These are phyloP conservation scores for Bungarus multicinctus DNA, from an alignment of 2,113 vertebrate species.

Conservation along the genomic window DNA sequence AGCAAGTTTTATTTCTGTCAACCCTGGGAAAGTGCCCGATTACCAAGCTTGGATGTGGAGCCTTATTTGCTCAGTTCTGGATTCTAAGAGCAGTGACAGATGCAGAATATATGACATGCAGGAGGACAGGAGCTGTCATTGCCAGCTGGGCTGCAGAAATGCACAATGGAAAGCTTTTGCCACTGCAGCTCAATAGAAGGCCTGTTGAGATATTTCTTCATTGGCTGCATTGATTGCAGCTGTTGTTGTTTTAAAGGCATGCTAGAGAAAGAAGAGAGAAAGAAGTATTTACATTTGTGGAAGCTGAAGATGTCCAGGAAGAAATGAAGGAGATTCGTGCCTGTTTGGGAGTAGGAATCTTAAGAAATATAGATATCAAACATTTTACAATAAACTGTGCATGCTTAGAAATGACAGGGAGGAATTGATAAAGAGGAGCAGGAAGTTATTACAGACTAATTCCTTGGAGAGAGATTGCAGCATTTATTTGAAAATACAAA, in stretches of 20 bases:
- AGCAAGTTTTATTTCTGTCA: slow-evolving; percentile 71
- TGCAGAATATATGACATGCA: slow-evolving; percentile 52
- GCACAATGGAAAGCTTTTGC: slow-evolving; percentile 20
- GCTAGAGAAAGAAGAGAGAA: background rate
- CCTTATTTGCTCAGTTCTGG: slow-evolving; percentile 31
- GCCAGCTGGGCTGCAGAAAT: slow-evolving; percentile 15
- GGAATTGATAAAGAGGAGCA: background rate
- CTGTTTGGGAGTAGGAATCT: background rate
- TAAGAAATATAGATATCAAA: background rate
- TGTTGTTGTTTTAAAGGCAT: background rate
- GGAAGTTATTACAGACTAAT: background rate
- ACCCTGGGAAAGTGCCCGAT: slow-evolving; percentile 47
- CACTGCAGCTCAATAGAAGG: background rate
- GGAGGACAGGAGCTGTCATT: slow-evolving; percentile 39
- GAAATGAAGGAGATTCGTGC: rapidly evolving
- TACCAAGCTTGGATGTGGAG: slow-evolving; percentile 53
- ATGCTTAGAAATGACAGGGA: background rate
- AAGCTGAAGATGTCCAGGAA: background rate
- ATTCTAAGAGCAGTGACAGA: slow-evolving; percentile 47
- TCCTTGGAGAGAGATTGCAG: background rate
- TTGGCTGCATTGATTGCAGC: background rate
- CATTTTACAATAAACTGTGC: background rate
- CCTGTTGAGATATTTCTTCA: slow-evolving; percentile 14
- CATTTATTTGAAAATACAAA: background rate
- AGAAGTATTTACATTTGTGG: background rate